A percentile compares a stretch with the other conserved stretches of the same genome.
Conservation (phyloP, 2,113 vertebrate genomes). For the Polypterus bichir region DNA sequence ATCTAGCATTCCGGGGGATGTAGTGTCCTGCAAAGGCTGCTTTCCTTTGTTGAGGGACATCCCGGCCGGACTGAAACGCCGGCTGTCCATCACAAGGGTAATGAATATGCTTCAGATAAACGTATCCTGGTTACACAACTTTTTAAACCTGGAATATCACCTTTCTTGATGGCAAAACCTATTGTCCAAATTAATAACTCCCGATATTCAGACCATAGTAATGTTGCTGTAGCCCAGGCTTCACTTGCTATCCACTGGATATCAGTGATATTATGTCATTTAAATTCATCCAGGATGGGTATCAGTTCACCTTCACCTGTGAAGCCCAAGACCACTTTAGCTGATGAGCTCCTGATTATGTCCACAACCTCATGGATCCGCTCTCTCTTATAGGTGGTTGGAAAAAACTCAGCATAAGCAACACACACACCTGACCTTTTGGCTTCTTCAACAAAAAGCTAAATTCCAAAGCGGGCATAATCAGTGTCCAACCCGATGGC, state of each 20-base stretch:
- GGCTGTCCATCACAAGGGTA: too few relatives aligned
- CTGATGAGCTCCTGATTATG: constrained; percentile 26
- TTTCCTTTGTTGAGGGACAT: too few relatives aligned
- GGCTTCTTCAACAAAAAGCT: constrained; percentile 46
- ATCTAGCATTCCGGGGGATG: too few relatives aligned
- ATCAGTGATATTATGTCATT: constrained; percentile 31
- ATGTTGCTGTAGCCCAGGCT: constrained; percentile 43
- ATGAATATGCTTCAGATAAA: constrained; percentile 15
- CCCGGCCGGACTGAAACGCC: too few relatives aligned
- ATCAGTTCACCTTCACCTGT: constrained; percentile 39
- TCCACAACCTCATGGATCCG: constrained; percentile 30
- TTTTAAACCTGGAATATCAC: constrained; percentile 35
- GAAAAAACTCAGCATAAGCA: constrained; percentile 43
- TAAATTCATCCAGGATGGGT: constrained; percentile 34
- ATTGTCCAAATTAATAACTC: constrained; percentile 38
- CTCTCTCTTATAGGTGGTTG: constrained; percentile 23
- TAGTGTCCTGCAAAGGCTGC: too few relatives aligned
- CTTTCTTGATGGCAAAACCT: constrained; percentile 45
- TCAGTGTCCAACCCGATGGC: constrained; percentile 44
- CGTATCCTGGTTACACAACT: constrained; percentile 25
- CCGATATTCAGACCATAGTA: constrained; percentile 34
- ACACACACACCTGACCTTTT: constrained; percentile 33
- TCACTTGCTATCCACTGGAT: constrained; percentile 52
- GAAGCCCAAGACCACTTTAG: constrained; percentile 41
- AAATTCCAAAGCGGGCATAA: constrained; percentile 46